Evolutionary conservation across 2,888 invertebrate genomes (phyloP), one percentile per base, ranked within the genome.

Genomic region (Aphelenchoides bicaudatus): DNA sequence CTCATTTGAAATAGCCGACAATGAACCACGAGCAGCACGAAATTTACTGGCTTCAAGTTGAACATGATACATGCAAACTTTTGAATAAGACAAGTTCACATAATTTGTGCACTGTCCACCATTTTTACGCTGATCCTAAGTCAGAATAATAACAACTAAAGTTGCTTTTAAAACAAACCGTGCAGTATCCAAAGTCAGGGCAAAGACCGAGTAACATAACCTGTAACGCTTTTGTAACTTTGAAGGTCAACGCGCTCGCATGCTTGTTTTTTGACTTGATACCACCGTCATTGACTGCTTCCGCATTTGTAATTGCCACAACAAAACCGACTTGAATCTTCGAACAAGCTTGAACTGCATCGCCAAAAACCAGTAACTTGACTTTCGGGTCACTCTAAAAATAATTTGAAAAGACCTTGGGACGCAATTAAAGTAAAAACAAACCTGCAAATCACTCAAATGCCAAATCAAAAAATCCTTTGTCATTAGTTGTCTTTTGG

Each of bases 401-500:
- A 34, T 13, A 52, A 52, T 29, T 19, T 30, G 16, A 49, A 29
- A 39, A 52, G 1, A 2, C 50, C 13, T 13, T 1, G n/a, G n/a
- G 34, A 34, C 10, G 34, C 10, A 34, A n/a, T 34, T 10, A 34
- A n/a, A 19, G 16, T 38, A 25, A 28, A 39, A 46, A 63, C 60
- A 43, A 16, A 72, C 70, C 48, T 58, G 59, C 3, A 77, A 55
- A 54, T 77, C 77, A 34, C 69, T 67, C 6, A 77, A 13, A 30
- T 66, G 66, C 77, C 76, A 77, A 16, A 74, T 68, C 34, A 73
- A 56, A 59, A 71, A 77, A 43, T 75, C 71, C n/a, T 38, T 73
- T 71, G 30, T 69, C 71, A 52, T 71, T 74, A 10, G 67, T 65
- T 53, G 70, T 71, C 56, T 72, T 75, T 55, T 62, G 62, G 21